A percentile compares a stretch with the other conserved stretches of the same genome.
Conservation (phyloP, 2,797 vertebrate genomes). For the Pangasius djambal region DNA sequence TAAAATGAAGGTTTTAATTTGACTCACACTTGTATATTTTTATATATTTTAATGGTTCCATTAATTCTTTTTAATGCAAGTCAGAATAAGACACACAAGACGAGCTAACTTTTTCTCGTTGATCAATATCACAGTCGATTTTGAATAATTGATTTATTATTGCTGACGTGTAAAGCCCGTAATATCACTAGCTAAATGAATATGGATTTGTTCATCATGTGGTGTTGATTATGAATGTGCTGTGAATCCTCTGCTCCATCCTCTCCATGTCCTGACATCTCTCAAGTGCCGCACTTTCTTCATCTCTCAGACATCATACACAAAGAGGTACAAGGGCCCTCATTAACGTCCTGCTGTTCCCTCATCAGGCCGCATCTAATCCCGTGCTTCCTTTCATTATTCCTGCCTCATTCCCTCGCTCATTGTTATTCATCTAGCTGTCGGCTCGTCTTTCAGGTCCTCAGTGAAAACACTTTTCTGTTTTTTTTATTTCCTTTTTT, state of each 20-base stretch:
- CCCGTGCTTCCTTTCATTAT: slow-evolving; percentile 41
- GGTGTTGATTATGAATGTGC: neutral
- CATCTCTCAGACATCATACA: slow-evolving; percentile 29
- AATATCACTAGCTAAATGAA: too few species aligned
- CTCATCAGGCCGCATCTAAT: slow-evolving; percentile 37
- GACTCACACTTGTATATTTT: too few species aligned
- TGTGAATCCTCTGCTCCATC: neutral
- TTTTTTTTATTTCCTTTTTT: neutral
- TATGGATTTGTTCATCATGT: neutral
- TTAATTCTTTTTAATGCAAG: too few species aligned
- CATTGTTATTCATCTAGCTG: slow-evolving; percentile 45
- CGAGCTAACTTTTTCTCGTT: too few species aligned
- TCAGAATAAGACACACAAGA: too few species aligned
- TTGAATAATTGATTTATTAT: too few species aligned
- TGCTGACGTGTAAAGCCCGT: neutral
- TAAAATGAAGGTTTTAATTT: too few species aligned
- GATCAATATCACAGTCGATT: too few species aligned
- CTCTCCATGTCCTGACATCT: neutral
- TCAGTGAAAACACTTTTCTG: slow-evolving; percentile 27
- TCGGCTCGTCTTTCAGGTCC: slow-evolving; percentile 21
- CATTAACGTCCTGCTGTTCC: slow-evolving; percentile 45
- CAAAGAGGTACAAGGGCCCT: slow-evolving; percentile 41
- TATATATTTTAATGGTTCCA: too few species aligned
- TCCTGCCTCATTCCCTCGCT: slow-evolving; percentile 26
- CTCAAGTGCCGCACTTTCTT: slow-evolving; percentile 7